Evolutionary conservation across 2,113 vertebrate species (phyloP).

Genomic region (Mesitornis unicolor): DNA sequence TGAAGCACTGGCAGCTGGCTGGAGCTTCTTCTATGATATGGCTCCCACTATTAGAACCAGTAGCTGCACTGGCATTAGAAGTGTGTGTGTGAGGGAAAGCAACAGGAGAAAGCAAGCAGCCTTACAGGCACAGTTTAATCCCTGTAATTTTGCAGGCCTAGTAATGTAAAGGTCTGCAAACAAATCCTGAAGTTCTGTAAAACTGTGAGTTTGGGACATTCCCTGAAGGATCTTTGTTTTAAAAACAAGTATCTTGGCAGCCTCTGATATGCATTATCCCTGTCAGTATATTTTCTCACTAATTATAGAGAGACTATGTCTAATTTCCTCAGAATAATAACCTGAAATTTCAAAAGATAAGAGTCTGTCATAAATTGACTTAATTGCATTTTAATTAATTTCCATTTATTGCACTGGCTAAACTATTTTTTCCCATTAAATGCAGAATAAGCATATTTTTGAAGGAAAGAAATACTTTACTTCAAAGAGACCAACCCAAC

Average conservation of each 20-base stretch:
- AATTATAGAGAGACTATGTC: constrained; percentile 32
- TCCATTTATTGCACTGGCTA: constrained; percentile 8
- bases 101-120: not conserved
- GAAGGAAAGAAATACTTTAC: not conserved
- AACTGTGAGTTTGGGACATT: not conserved
- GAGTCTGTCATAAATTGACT: constrained; percentile 20
- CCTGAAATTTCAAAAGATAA: constrained; percentile 29
- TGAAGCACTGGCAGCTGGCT: not conserved
- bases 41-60: not conserved
- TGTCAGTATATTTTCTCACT: constrained; percentile 7
- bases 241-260: constrained; percentile 39
- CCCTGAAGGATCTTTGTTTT: constrained; percentile 7
- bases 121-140: not conserved
- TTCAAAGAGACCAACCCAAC: not conserved
- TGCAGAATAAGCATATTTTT: constrained; percentile 14
- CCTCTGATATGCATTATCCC: not conserved
- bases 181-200: not conserved
- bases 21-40: not conserved
- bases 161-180: constrained; percentile 1
- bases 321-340: constrained; percentile 43
- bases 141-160: not conserved
- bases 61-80: not conserved
- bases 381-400: constrained; percentile 53
- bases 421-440: not conserved
- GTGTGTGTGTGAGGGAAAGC: not conserved